Evolutionary conservation across 1,140 invertebrate species (phyloP), one percentile per base, ranked within the genome.

Genomic region (Polyergus mexicanus): DNA sequence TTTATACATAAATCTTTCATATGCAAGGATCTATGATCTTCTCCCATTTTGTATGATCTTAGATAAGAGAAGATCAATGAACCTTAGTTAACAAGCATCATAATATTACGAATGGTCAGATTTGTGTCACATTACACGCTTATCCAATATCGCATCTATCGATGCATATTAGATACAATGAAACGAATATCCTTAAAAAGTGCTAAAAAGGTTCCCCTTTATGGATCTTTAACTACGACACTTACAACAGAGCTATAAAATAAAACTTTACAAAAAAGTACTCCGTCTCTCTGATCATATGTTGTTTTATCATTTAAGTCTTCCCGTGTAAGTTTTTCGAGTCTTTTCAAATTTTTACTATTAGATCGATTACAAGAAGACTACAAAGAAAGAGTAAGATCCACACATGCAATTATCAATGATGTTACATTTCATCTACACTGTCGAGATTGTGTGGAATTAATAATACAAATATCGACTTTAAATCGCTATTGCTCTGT

Each of bases 1-100:
- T 92, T 92, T 93, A 93, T 91, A 93, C 90, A 93, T 93, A 93
- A 93, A 93, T 93, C 92, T 93, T 91, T 94, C 35, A 51, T 86
- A 92, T 77, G 84, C 86, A 93, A 94, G 89, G 88, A 44, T 88
- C 87, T 89, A 76, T 89, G 88, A n/a, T 89, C 84, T 92, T 89
- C 88, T 88, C 86, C 69, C 85, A 86, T 22, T 13, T 41, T 38
- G 0, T 19, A 19, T 38, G 1, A 16, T 85, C n/a, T 62, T 58
- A 13, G 16, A 44, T 80, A 68, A 84, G 69, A 88, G 90, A 92
- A 89, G 87, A 88, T 88, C 91, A 92, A 89, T 28, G 88, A 90
- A 86, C 92, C 91, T 92, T 91, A 84, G 71, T 92, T 85, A 94
- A 93, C 92, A 94, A 93, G 88, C 85, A 92, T 93, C 91, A 92